These are phyloP conservation scores for Oedothorax gibbosus DNA, from an alignment of 1,140 invertebrate genomes.

Conservation along the genomic window DNA sequence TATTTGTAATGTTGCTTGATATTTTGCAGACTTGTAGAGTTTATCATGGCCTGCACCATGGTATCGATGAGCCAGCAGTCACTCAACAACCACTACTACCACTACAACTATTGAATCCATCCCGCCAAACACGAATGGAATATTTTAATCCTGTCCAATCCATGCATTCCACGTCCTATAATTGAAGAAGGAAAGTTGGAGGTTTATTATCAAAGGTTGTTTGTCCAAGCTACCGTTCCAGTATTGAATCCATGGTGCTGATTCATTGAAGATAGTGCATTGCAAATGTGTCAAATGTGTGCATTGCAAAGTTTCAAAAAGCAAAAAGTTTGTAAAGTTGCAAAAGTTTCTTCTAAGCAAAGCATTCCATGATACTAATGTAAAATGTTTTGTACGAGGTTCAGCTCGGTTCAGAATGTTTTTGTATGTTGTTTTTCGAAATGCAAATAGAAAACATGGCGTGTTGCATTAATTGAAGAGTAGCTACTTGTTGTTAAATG, in stretches of 20 bases:
- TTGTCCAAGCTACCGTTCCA: background rate
- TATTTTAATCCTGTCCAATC: background rate
- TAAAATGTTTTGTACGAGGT: background rate
- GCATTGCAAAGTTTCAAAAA: background rate
- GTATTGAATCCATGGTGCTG: background rate
- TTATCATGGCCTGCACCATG: constrained; percentile 74
- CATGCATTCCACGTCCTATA: constrained; percentile 11
- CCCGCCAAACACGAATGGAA: background rate
- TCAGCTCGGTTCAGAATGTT: background rate
- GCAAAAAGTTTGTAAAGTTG: background rate
- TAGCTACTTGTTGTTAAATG: too few relatives aligned
- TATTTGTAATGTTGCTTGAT: too few relatives aligned
- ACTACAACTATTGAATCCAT: constrained; percentile 34
- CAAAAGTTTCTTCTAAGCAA: background rate
- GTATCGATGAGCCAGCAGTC: constrained; percentile 76
- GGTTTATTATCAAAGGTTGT: background rate
- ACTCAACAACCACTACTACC: constrained; percentile 70
- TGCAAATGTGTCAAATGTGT: background rate
- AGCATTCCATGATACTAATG: background rate
- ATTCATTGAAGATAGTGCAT: background rate
- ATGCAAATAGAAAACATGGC: background rate
- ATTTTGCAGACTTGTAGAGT: constrained; percentile 66
- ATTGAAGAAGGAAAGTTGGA: background rate
- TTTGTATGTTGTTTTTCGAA: background rate
- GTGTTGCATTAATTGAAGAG: too few relatives aligned